Conservation (phyloP, 2,888 invertebrate genomes). For the Autographa gamma region DNA sequence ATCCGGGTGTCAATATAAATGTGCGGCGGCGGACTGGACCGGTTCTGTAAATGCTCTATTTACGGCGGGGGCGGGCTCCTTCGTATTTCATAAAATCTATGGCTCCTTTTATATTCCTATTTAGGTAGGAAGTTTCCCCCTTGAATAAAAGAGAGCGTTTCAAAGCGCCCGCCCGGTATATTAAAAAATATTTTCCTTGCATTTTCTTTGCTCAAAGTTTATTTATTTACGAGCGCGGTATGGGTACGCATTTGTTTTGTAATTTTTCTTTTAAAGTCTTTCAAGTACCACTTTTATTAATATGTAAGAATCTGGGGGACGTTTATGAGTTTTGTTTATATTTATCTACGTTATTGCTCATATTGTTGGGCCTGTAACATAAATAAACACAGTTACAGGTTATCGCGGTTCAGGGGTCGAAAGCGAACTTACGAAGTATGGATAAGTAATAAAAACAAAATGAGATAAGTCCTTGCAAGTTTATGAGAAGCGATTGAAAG, state of each 20-base stretch:
- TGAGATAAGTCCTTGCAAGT: constrained; percentile 3
- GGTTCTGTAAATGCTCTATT: constrained; percentile 56
- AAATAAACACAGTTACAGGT: constrained; percentile 20
- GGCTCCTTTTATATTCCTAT: constrained; percentile 67
- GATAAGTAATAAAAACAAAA: constrained; percentile 34
- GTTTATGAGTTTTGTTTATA: constrained; percentile 20
- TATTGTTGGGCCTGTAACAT: constrained; percentile 15
- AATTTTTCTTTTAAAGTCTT: constrained; percentile 34
- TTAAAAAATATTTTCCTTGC: constrained; percentile 73
- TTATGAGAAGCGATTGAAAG: constrained; percentile 5
- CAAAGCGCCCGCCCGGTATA: constrained; percentile 68
- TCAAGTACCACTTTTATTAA: constrained; percentile 35
- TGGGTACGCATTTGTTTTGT: constrained; percentile 47
- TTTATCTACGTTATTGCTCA: constrained; percentile 22
- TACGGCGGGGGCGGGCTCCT: constrained; percentile 43
- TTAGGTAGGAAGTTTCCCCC: constrained; percentile 72
- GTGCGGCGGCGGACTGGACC: constrained; percentile 25
- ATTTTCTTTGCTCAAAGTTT: constrained; percentile 61
- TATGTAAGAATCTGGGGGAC: constrained; percentile 19
- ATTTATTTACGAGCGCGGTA: constrained; percentile 56
- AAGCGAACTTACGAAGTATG: constrained; percentile 27
- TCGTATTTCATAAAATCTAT: constrained; percentile 64
- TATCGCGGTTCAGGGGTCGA: constrained; percentile 27
- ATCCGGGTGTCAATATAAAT: constrained; percentile 43
- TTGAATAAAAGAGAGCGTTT: constrained; percentile 67